Evolutionary conservation across 2,888 invertebrate species (phyloP), one percentile per base, ranked within the genome.

Genomic region (Ophion ellenae): DNA sequence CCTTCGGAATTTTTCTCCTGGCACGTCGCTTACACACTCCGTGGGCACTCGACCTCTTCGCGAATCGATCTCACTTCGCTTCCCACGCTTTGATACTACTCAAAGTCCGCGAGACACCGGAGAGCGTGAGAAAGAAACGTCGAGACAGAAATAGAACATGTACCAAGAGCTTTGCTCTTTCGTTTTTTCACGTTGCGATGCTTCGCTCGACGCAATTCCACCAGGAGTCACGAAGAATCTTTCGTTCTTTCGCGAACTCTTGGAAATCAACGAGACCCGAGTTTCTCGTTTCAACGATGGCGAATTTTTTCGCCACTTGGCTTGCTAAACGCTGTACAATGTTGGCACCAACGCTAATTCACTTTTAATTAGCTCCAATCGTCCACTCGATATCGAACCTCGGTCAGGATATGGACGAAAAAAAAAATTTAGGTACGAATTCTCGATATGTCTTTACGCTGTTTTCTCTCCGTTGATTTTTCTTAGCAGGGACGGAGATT

Each of bases 61-160:
- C 45, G 45, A 67, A 81, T 81, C 81, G 74, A 81, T 81, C 66
- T 74, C n/a, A 67, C 74, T 81, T 59, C 10, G 28, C 67, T 67
- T 61, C 67, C 59, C 32, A 59, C 74, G 45, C 66, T n/a, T 66
- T 57, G 61, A 66, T 66, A 59, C 53, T 61, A 59, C 59, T 57
- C n/a, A 76, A 40, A 77, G 71, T 70, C 45, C 24, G 11, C 45
- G 53, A 61, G 47, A 36, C 24, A 32, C n/a, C 17, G n/a, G 40
- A 79, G 47, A 32, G 7, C 32, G 57, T 57, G 36, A 59, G 47
- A 45, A 17, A 67, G 28, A 63, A 45, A 53, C 53, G 11, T 53
- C 53, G 61, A 14, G 47, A 47, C 17, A 47, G 17, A 36, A 36
- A 79, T 28, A 69, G 59, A 67, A 17, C 53, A 20, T 47, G 61